phyloP scores from a whole-genome alignment of 2,113 vertebrate genomes.

The Otus sunia region DNA sequence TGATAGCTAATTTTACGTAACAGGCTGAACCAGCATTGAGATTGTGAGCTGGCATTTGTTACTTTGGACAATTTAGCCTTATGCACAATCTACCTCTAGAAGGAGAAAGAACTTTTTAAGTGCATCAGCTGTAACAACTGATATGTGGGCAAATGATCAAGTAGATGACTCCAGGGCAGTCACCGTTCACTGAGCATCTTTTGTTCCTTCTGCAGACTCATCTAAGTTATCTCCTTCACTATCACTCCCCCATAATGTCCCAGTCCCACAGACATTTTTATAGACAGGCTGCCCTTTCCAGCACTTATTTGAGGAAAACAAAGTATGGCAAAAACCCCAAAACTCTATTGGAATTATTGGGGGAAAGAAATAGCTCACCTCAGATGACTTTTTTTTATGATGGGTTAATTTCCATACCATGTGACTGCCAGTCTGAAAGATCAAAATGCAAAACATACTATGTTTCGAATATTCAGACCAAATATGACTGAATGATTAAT shows the following conservation, averaged over 20 bases:
- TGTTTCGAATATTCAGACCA: neutral
- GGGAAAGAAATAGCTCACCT: neutral
- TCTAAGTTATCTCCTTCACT: neutral
- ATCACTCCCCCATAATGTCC: neutral
- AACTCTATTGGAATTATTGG: rapidly evolving
- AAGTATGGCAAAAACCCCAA: neutral
- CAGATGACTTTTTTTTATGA: neutral
- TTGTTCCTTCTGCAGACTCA: neutral
- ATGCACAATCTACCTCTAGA: neutral
- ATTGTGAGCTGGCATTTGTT: neutral
- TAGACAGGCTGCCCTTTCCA: neutral
- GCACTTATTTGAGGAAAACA: neutral
- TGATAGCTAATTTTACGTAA: neutral
- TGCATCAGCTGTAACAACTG: neutral
- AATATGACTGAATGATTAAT: neutral
- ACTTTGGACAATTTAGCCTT: neutral
- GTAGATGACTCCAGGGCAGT: neutral
- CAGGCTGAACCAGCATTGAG: neutral
- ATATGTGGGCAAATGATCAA: neutral
- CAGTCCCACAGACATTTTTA: neutral
- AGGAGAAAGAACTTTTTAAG: neutral
- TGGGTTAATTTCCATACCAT: neutral
- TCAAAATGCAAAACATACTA: neutral
- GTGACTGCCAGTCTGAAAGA: neutral
- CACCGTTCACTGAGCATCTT: neutral